Evolutionary conservation across 2,888 invertebrate genomes (phyloP), one percentile per base, ranked within the genome.

Genomic region (Noctua pronuba): DNA sequence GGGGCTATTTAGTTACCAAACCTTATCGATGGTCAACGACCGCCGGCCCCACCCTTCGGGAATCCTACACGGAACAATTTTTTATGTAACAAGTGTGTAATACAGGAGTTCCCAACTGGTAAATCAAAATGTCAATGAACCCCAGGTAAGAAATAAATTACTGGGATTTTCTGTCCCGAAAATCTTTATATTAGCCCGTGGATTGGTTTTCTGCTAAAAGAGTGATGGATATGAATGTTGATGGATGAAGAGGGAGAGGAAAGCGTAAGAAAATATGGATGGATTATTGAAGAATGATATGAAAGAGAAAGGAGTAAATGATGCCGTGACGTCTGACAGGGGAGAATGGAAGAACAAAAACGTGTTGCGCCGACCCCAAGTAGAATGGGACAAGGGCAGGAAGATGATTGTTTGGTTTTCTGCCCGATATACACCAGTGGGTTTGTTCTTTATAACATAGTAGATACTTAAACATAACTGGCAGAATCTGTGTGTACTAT

Each of bases 1-100:
- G 85, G 73, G 81, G 38, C 58, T 72, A 35, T 80, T 81, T 65
- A 77, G 58, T 66, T 44, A 31, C 21, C 21, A 35, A 77, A 35
- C 66, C n/a, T 21, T 60, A n/a, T 44, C n/a, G 44, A 60, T 35
- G 79, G 65, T 66, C 46, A 66, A 44, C 44, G 46, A 44, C n/a
- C 28, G 8, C 3, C 16, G 16, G 49, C 13, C 65, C 79, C 49
- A 3, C 84, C 79, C 60, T 66, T 24, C 18, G 58, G 41, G 66
- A 70, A 84, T 66, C 24, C 84, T 60, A 31, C 21, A 38, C 1
- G 55, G 28, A 10, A 35, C 35, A 24, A 24, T 78, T 41, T 79
- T 4, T 67, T 83, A 58, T 46, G 11, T 41, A 28, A 41, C n/a
- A 28, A 65, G 41, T 46, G 49, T n/a, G 35, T 58, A 41, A 66